These are phyloP conservation scores for Gambusia yucatana DNA, from an alignment of 2,797 vertebrate species.

Conservation along the genomic window DNA sequence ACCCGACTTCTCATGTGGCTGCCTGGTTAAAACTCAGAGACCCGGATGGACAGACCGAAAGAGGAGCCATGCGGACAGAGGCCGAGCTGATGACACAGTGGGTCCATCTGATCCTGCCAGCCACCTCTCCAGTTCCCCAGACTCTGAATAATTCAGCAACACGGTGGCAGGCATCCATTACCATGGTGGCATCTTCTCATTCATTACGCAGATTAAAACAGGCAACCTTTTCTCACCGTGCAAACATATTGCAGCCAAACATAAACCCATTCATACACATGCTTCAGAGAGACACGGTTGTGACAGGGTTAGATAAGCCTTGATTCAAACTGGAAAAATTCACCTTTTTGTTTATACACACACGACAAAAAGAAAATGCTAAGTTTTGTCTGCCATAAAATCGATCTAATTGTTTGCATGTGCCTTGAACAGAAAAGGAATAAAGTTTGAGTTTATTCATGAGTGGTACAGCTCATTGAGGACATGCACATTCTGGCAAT, in stretches of 20 bases:
- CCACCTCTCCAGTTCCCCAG: slow-evolving; percentile 91
- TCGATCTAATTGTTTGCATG: not conserved
- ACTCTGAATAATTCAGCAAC: slow-evolving; percentile 94
- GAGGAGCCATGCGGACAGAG: slow-evolving; percentile 66
- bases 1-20: slow-evolving; percentile 53
- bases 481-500: not conserved
- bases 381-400: not conserved
- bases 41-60: slow-evolving; percentile 57
- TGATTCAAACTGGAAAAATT: not conserved
- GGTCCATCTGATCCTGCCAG: slow-evolving; percentile 87
- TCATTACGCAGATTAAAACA: slow-evolving; percentile 96
- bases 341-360: not conserved
- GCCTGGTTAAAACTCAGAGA: slow-evolving; percentile 36
- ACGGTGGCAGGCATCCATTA: slow-evolving; percentile 94
- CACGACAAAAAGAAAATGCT: not conserved
- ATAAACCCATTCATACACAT: not conserved
- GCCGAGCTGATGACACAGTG: slow-evolving; percentile 66
- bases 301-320: not conserved
- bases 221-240: slow-evolving; percentile 53
- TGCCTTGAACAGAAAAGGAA: not conserved
- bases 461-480: not conserved
- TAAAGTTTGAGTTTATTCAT: not conserved
- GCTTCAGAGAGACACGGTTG: not conserved
- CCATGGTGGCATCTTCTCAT: slow-evolving; percentile 88
- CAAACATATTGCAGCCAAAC: slow-evolving; percentile 78